Evolutionary conservation across 2,113 vertebrate genomes (phyloP).

Genomic region (Papio anubis): DNA sequence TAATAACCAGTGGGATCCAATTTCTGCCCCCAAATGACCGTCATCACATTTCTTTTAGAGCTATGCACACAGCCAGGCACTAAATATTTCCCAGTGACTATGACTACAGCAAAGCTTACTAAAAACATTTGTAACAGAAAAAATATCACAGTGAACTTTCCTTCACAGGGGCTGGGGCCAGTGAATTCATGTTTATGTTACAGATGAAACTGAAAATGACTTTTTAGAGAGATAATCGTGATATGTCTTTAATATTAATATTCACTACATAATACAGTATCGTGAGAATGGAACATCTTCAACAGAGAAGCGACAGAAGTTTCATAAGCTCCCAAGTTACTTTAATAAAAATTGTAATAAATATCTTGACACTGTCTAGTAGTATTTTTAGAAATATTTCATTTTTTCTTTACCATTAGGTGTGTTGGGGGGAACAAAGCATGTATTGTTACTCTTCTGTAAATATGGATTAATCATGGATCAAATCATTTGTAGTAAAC

Average conservation of each 20-base stretch:
- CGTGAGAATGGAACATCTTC: not conserved
- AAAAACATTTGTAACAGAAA: constrained; percentile 48
- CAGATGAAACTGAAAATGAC: constrained; percentile 14
- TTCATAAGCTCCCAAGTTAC: constrained; percentile 9
- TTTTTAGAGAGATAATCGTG: constrained; percentile 29
- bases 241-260: constrained; percentile 31
- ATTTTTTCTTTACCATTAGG: constrained; percentile 29
- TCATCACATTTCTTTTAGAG: constrained; percentile 44
- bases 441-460: constrained; percentile 29
- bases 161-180: not conserved
- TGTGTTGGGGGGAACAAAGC: constrained; percentile 15
- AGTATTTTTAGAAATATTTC: constrained; percentile 41
- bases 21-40: constrained; percentile 1
- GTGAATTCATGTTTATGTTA: constrained; percentile 27
- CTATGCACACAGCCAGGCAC: not conserved
- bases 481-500: constrained; percentile 13
- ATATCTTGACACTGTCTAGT: not conserved
- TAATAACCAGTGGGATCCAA: not conserved
- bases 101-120: constrained; percentile 28
- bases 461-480: constrained; percentile 26
- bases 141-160: not conserved
- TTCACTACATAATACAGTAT: not conserved
- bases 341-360: constrained; percentile 21
- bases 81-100: constrained; percentile 45
- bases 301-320: constrained; percentile 41